phyloP scores from a whole-genome alignment of 2,888 invertebrate genomes.

The Ceriagrion tenellum region DNA sequence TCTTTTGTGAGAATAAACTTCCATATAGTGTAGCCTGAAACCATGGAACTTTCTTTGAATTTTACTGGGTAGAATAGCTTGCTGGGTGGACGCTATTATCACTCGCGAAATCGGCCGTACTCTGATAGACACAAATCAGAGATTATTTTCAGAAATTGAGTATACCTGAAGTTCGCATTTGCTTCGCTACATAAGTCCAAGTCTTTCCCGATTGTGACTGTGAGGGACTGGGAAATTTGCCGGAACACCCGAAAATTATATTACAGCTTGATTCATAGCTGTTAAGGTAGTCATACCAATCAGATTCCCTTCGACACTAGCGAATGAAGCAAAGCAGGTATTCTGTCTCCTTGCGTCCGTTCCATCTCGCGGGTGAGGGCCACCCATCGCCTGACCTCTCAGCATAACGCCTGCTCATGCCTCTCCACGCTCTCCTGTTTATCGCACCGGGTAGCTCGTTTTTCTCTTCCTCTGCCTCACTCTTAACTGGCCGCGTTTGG shows the following conservation, averaged over 20 bases:
- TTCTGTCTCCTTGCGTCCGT: neutral
- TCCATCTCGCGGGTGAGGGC: neutral
- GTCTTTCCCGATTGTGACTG: neutral
- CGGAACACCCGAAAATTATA: neutral
- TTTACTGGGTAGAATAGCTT: too few relatives aligned
- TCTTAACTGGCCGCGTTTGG: neutral
- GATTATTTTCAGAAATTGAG: too few relatives aligned
- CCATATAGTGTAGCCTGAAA: too few relatives aligned
- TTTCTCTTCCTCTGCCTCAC: neutral
- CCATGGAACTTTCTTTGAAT: too few relatives aligned
- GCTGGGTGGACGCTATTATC: too few relatives aligned
- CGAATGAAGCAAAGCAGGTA: neutral
- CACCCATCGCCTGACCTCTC: slow-evolving; percentile 31
- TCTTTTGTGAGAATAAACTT: too few relatives aligned
- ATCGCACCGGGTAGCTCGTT: slow-evolving; percentile 16
- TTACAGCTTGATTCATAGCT: neutral
- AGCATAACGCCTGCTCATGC: neutral
- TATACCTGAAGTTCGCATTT: too few relatives aligned
- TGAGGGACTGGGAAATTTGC: neutral
- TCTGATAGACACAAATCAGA: too few relatives aligned
- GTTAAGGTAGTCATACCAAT: neutral
- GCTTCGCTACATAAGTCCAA: too few relatives aligned
- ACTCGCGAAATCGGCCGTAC: too few relatives aligned
- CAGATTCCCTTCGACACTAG: neutral
- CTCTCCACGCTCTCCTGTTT: neutral